These are phyloP conservation scores for Diplazon laetatorius DNA, from an alignment of 2,888 invertebrate species.

Conservation along the genomic window DNA sequence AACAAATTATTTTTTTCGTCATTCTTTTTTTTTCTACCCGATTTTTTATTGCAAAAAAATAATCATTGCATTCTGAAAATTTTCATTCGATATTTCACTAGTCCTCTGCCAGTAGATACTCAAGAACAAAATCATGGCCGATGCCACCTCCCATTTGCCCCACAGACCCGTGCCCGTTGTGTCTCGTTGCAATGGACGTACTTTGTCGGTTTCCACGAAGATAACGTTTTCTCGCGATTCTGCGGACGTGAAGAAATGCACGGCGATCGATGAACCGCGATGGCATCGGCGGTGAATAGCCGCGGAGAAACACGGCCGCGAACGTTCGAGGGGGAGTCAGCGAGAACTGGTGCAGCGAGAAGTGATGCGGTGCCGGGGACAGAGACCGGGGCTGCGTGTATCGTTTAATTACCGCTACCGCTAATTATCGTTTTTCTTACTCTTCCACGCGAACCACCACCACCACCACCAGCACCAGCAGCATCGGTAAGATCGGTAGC, in stretches of 20 bases:
- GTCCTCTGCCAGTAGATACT: background rate
- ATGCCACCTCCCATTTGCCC: background rate
- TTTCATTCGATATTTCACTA: background rate
- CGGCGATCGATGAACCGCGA: slow-evolving; percentile 45
- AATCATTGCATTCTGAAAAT: too few species aligned
- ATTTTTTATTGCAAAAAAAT: too few species aligned
- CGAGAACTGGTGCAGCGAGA: slow-evolving; percentile 15
- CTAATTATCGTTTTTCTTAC: slow-evolving; percentile 73
- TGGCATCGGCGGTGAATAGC: slow-evolving; percentile 15
- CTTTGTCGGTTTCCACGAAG: slow-evolving; percentile 50
- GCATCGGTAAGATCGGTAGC: slow-evolving; percentile 46
- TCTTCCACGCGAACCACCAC: too few species aligned
- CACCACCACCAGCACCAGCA: slow-evolving; percentile 2
- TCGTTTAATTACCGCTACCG: slow-evolving; percentile 74
- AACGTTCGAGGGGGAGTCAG: background rate
- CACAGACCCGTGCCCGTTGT: background rate
- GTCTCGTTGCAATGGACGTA: slow-evolving; percentile 19
- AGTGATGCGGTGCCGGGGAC: slow-evolving; percentile 46
- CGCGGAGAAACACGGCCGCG: background rate
- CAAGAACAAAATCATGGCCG: background rate
- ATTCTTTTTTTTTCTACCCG: too few species aligned
- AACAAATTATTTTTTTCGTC: too few species aligned
- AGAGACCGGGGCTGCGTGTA: slow-evolving; percentile 60
- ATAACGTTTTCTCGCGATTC: slow-evolving; percentile 43
- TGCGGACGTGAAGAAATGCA: slow-evolving; percentile 11